These are phyloP conservation scores for Trachelus iudaicus DNA, from an alignment of 2,888 invertebrate species.

Conservation along the genomic window DNA sequence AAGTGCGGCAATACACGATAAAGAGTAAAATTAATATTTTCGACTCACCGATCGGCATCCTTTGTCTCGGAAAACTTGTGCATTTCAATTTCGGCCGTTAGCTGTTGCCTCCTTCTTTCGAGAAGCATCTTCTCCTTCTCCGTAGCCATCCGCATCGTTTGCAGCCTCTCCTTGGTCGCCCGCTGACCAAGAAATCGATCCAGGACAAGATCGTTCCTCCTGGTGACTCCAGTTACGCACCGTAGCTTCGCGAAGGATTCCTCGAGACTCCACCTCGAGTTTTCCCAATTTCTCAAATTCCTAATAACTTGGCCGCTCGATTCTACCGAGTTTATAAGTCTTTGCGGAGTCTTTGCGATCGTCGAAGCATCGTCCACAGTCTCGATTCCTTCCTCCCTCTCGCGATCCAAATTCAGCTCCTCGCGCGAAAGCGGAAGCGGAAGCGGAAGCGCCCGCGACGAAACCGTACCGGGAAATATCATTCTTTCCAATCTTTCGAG, in stretches of 20 bases:
- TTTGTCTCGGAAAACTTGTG: conserved; percentile 84
- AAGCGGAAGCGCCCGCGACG: conserved; percentile 7
- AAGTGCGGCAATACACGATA: no score
- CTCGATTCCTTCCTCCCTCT: conserved; percentile 49
- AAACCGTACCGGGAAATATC: conserved; percentile 74
- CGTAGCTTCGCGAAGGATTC: conserved; percentile 79
- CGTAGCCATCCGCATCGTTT: conserved; percentile 76
- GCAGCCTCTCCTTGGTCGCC: conserved; percentile 77
- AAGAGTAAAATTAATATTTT: not conserved
- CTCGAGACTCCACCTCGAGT: conserved; percentile 65
- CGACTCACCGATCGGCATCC: conserved; percentile 80
- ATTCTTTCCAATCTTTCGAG: conserved; percentile 82
- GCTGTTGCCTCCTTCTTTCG: conserved; percentile 74
- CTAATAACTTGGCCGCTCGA: no score
- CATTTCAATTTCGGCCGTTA: conserved; percentile 77
- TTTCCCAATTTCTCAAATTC: conserved; percentile 28
- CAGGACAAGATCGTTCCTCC: conserved; percentile 76
- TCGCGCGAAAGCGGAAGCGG: conserved; percentile 42
- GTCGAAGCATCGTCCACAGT: conserved; percentile 56
- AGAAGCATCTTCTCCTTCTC: conserved; percentile 80
- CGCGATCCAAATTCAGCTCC: conserved; percentile 55
- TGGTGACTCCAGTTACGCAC: conserved; percentile 81
- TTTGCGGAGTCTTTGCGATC: conserved; percentile 60
- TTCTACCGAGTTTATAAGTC: conserved; percentile 59
- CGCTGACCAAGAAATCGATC: conserved; percentile 79